Evolutionary conservation across 1,140 invertebrate genomes (phyloP), one percentile per base, ranked within the genome.

Genomic region (Drosophila asahinai): DNA sequence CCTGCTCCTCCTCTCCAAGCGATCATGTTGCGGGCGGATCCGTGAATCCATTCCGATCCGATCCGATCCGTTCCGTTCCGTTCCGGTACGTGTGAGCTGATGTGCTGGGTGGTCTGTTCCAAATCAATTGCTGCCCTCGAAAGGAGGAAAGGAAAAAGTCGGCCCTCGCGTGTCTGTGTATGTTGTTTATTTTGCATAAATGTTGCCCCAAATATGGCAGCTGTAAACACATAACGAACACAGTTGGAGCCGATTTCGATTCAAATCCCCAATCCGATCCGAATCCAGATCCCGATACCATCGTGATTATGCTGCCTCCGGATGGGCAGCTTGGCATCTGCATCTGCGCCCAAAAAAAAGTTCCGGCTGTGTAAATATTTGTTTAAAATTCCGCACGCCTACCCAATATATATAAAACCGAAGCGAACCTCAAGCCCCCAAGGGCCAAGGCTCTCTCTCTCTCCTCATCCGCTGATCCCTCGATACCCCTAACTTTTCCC

Each of bases 151-250:
- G 47, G 52, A 15, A 55, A 15, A 17, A 25, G 54, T n/a, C 5
- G 19, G 60, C 52, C 36, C 40, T 66, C 55, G 22, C 36, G 59
- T 27, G 59, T 66, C 22, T 22, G 58, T 40, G 33, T 45, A 57
- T 36, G 59, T 72, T 89, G 86, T 90, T 90, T 90, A 86, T 90
- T 90, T 90, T 90, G 86, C 86, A 90, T 90, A 90, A 90, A 90
- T 90, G 86, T 90, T 90, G 86, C 86, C 86, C 86, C 86, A 90
- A 90, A 90, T 90, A 90, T 90, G 83, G 86, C 86, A 90, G 86
- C 86, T 90, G 86, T 90, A 90, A 90, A 90, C 86, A 90, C 81
- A 90, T 80, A 84, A 77, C 81, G 84, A 81, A 70, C 64, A 67
- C 77, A 66, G 77, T 74, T 61, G 67, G 67, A 73, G 38, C 80